Percentiles rank a stretch among this genome's conserved stretches.
These are phyloP conservation scores for Hyalella azteca DNA, from an alignment of 2,888 invertebrate species.

Conservation along the genomic window DNA sequence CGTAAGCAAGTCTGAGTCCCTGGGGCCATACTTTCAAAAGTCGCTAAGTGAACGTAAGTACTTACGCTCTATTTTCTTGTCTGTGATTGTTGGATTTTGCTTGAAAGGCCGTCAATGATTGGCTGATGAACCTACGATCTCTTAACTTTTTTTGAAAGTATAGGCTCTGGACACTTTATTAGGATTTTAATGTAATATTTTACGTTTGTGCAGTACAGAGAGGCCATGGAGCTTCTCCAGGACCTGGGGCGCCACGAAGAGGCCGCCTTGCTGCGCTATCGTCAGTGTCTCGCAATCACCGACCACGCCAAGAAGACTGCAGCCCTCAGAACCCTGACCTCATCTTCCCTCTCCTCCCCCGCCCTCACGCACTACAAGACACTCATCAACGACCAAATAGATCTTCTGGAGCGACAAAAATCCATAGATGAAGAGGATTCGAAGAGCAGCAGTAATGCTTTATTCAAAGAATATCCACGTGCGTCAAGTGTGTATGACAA, in stretches of 20 bases:
- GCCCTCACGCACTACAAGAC: neutral
- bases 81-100: no score
- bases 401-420: constrained; percentile 44
- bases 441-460: constrained; percentile 27
- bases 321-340: neutral
- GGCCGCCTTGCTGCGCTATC: constrained; percentile 3
- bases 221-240: constrained; percentile 7
- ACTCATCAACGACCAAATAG: neutral
- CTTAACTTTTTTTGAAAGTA: no score
- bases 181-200: no score
- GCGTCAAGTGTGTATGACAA: constrained; percentile 42
- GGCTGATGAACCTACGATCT: no score
- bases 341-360: neutral
- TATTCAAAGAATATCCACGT: constrained; percentile 47
- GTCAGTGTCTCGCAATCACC: constrained; percentile 1
- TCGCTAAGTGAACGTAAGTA: no score
- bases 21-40: no score
- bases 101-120: no score
- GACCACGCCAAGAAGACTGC: constrained; percentile 22
- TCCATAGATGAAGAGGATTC: constrained; percentile 46
- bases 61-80: no score
- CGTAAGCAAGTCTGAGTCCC: no score
- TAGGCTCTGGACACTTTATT: no score
- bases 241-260: neutral
- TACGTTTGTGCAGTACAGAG: constrained; percentile 9